Evolutionary conservation across 2,888 invertebrate genomes (phyloP).

Genomic region (Polymixis lichenea): DNA sequence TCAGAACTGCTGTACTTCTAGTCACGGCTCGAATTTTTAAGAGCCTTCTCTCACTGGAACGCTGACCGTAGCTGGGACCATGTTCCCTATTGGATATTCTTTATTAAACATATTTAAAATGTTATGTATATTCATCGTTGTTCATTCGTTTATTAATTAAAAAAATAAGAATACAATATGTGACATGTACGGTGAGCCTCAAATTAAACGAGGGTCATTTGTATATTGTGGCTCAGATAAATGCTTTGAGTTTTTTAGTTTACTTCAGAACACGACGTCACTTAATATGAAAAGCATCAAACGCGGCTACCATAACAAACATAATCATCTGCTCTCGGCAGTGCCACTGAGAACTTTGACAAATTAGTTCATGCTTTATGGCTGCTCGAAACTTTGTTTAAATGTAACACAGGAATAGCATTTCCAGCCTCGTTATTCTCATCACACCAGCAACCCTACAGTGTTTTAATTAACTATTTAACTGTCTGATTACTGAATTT

Average conservation of each 20-base stretch:
- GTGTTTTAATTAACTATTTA: slow-evolving; percentile 49
- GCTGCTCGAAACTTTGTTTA: slow-evolving; percentile 78
- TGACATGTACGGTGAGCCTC: not conserved
- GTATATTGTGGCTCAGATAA: not conserved
- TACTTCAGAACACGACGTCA: not conserved
- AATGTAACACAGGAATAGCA: slow-evolving; percentile 68
- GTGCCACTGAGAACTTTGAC: slow-evolving; percentile 82
- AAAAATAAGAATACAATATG: not conserved
- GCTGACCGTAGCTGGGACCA: no score
- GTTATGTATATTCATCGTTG: no score
- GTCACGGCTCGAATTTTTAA: no score
- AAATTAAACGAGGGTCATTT: no score
- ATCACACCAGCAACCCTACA: slow-evolving; percentile 38
- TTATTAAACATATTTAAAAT: no score
- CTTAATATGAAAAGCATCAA: slow-evolving; percentile 27
- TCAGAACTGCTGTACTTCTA: no score
- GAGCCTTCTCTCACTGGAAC: no score
- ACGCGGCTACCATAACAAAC: slow-evolving; percentile 59
- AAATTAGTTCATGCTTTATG: slow-evolving; percentile 87
- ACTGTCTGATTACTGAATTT: slow-evolving; percentile 21
- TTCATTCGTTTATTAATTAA: not conserved
- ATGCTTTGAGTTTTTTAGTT: not conserved
- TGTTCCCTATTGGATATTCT: no score
- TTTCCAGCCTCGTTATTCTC: slow-evolving; percentile 64
- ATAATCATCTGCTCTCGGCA: slow-evolving; percentile 67